Base-by-base conservation (phyloP, 1,140 invertebrate species). In the Ostrea edulis region DNA sequence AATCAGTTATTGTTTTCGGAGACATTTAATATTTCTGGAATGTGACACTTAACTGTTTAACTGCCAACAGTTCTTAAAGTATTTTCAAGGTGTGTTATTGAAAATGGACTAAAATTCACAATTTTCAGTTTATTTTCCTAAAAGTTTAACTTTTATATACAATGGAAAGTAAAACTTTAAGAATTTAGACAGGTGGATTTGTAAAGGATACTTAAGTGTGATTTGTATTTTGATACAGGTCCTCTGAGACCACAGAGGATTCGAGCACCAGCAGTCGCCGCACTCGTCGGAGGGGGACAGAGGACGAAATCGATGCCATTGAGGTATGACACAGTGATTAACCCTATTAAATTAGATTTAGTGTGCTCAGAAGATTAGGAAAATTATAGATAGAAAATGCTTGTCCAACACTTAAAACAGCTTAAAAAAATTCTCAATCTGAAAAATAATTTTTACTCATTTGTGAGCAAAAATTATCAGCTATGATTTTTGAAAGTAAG, bases 181-280 rank as follows among this genome's bases (percentile, higher is more conserved):
- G 25, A 81, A 81, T 35, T 14, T 35, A 44, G 17, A 8, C 29
- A 9, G 9, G 12, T 77, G 25, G n/a, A 0, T 81, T 29, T 17
- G 22, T 12, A 22, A 81, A 71, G 9, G 29, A 1, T 29, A 17
- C 25, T 29, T 7, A 35, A 51, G 68, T 71, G 11, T 14, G 52
- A n/a, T 83, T 52, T 83, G 35, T 83, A 22, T 83, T 12, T 53
- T 83, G 55, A n/a, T 77, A 14, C 85, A 85, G 85, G 83, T 87
- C 51, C 17, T 82, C 86, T 58, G 85, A 54, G 29, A 65, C 44
- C 3, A 51, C 84, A 55, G 62, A 81, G n/a, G 82, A 81, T 8
- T 77, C 83, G 81, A 85, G 82, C 17, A 86, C 85, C 55, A 82
- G 68, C 81, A 84, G 83, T 20, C 82, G 87, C 51, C 85, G 89